Evolutionary conservation across 2,888 invertebrate species (phyloP), one percentile per base, ranked within the genome.

Genomic region (Pollenia amentaria): DNA sequence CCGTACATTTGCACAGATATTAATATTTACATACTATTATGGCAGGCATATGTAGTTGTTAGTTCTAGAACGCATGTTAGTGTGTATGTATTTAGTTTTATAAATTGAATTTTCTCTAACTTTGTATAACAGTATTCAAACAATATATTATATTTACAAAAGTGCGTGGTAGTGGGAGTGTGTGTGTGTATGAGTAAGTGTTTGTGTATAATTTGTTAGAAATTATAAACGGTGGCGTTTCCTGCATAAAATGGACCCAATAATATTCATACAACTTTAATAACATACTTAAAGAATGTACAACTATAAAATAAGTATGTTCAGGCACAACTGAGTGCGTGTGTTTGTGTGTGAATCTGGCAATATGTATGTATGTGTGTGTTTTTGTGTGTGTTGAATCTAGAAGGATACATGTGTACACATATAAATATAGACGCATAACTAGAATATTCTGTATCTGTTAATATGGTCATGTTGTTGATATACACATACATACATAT

Each of bases 41-140:
- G 40, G 8, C 46, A 67, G 21, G 40, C 18, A 9, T 12, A 18
- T 65, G n/a, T 16, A 2, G 14, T 1, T 46, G 51, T 29, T 29
- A 29, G 29, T 29, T 29, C 29, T 29, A 29, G 29, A 29, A 29
- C 29, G 29, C 29, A 29, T 29, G 29, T 29, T 29, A 29, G 6
- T 53, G 53, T 57, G 60, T 18, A n/a, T 38, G 44, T 64, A 64
- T 51, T 44, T 55, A 53, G 18, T 69, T 69, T 69, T 53, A 76
- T 60, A 82, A 82, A 81, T 75, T 67, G 29, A 67, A 82, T 60
- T 62, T 81, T 81, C 73, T 81, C 73, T 57, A 48, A 75, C 40
- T 73, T 57, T 48, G 29, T 57, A 18, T 14, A 75, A 3, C 16
- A 55, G 72, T 72, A 53, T 64, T 65, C 48, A 48, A 46, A 57